These are phyloP conservation scores for Casuarius casuarius DNA, from an alignment of 2,113 vertebrate species.

Conservation along the genomic window DNA sequence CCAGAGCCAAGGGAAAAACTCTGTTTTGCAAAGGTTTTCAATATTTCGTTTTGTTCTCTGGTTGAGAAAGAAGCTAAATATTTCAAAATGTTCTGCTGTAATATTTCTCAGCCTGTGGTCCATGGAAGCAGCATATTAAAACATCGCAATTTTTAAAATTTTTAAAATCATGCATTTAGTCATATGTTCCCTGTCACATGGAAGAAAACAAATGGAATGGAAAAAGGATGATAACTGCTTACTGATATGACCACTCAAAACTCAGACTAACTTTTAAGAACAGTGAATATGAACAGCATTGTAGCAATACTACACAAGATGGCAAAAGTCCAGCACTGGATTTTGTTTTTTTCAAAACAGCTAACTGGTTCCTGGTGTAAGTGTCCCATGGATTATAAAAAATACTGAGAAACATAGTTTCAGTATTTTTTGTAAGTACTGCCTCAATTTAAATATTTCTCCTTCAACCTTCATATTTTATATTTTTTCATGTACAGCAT, in stretches of 20 bases:
- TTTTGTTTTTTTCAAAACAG: neutral
- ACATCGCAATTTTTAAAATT: neutral
- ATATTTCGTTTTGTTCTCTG: neutral
- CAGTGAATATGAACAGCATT: neutral
- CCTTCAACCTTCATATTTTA: neutral
- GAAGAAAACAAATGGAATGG: neutral
- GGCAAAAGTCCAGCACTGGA: neutral
- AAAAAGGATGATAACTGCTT: neutral
- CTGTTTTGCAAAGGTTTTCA: neutral
- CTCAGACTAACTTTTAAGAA: neutral
- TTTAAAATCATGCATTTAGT: neutral
- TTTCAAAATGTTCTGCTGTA: neutral
- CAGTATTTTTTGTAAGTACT: neutral
- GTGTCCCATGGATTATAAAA: neutral
- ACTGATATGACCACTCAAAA: neutral
- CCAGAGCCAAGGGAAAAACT: neutral
- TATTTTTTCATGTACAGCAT: neutral
- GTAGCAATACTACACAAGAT: accelerated
- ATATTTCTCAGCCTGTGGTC: neutral
- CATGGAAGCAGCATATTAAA: neutral
- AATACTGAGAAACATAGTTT: neutral
- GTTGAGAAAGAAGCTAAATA: neutral
- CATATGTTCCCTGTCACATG: neutral
- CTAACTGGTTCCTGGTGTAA: neutral
- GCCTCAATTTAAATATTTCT: neutral